A percentile compares a stretch with the other conserved stretches of the same genome.
Evolutionary conservation across 2,113 vertebrate species (phyloP).

Genomic region (Alectura lathami): DNA sequence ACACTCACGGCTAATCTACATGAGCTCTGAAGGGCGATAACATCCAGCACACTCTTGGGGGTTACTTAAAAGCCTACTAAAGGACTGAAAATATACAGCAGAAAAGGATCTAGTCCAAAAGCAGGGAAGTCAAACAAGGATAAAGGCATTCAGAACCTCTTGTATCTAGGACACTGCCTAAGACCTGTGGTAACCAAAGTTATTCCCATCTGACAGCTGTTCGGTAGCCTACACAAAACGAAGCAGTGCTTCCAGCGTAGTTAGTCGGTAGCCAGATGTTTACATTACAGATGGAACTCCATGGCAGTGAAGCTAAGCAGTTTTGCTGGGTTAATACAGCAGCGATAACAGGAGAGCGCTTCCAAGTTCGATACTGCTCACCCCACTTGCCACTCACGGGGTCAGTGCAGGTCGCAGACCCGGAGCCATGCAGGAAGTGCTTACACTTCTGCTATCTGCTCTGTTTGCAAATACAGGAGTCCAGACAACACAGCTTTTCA

Average conservation of each 20-base stretch:
- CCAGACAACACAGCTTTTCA: constrained; percentile 20
- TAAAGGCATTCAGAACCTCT: not conserved
- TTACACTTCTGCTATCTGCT: not conserved
- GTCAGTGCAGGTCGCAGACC: not conserved
- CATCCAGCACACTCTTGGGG: not conserved
- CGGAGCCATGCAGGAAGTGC: not conserved
- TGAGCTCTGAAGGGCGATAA: not conserved
- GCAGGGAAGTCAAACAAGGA: not conserved
- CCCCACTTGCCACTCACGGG: not conserved
- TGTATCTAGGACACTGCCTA: not conserved
- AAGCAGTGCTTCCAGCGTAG: not conserved
- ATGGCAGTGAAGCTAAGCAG: not conserved
- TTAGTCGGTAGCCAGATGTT: constrained; percentile 28
- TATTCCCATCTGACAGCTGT: not conserved
- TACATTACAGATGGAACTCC: not conserved
- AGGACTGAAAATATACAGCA: not conserved
- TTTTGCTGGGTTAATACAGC: constrained; percentile 23
- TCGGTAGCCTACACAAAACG: constrained; percentile 10
- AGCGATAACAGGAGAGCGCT: not conserved
- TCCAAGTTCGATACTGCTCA: not conserved
- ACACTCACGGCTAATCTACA: not conserved
- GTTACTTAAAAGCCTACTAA: not conserved
- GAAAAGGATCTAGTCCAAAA: constrained; percentile 8
- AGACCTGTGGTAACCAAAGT: not conserved
- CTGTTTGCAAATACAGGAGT: constrained; percentile 10